phyloP scores from a whole-genome alignment of 2,888 invertebrate species.

The Rhamphomyia laevipes region DNA sequence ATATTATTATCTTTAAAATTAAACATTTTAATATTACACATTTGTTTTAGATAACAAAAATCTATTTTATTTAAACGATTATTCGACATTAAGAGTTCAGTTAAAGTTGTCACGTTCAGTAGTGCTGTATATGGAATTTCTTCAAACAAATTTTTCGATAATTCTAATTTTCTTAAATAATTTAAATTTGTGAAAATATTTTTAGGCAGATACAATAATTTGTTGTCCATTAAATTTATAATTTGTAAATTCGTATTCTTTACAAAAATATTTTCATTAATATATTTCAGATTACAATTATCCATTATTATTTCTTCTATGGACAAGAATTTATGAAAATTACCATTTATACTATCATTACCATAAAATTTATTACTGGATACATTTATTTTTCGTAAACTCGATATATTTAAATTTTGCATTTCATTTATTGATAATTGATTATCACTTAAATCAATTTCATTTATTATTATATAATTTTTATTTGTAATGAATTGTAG shows the following conservation, averaged over 20 bases:
- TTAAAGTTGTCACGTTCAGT: constrained; percentile 55
- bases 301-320: constrained; percentile 47
- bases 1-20: constrained; percentile 59
- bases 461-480: constrained; percentile 58
- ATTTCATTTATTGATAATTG: constrained; percentile 50
- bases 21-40: constrained; percentile 56
- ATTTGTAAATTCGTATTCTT: constrained; percentile 59
- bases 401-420: constrained; percentile 56
- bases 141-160: constrained; percentile 54
- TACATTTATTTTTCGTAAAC: constrained; percentile 53
- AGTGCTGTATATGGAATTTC: constrained; percentile 63
- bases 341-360: constrained; percentile 39
- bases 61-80: constrained; percentile 55
- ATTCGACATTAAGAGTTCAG: constrained; percentile 50
- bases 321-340: constrained; percentile 59
- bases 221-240: constrained; percentile 55
- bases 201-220: constrained; percentile 49
- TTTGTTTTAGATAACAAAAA: constrained; percentile 55
- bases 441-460: constrained; percentile 60
- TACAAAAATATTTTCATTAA: constrained; percentile 53
- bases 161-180: constrained; percentile 55
- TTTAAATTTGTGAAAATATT: constrained; percentile 51
- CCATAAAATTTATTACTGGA: constrained; percentile 55
- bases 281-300: constrained; percentile 47
- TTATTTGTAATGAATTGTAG: constrained; percentile 50